These are phyloP conservation scores for Phyllostomus hastatus DNA, from an alignment of 2,113 vertebrate species.

Conservation along the genomic window DNA sequence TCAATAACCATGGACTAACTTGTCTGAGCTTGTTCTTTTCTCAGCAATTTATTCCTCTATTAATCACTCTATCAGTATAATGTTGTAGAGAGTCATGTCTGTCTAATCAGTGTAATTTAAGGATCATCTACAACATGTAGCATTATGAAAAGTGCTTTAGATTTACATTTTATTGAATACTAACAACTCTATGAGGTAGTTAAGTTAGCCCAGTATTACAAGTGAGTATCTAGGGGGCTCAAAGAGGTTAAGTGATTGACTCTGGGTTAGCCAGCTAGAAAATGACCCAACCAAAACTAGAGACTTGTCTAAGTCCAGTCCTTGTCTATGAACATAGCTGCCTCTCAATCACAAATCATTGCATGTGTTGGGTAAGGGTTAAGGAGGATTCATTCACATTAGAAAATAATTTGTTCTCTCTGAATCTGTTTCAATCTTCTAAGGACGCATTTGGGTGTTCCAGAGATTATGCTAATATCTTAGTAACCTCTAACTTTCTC, in stretches of 20 bases:
- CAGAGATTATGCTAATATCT: background rate
- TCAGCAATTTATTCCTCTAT: background rate
- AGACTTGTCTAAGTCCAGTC: background rate
- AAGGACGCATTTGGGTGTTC: background rate
- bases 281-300: background rate
- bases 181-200: background rate
- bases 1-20: background rate
- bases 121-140: background rate
- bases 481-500: background rate
- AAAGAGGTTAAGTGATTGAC: background rate
- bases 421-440: background rate
- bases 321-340: background rate
- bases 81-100: background rate
- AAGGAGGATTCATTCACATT: background rate
- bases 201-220: background rate
- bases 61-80: background rate
- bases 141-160: background rate
- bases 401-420: background rate
- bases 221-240: background rate
- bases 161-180: background rate
- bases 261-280: background rate
- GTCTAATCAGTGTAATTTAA: background rate
- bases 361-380: background rate
- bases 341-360: background rate
- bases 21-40: background rate